Base-by-base conservation (phyloP, 64 coral and sea anemone species). In the Montipora foliosa region DNA sequence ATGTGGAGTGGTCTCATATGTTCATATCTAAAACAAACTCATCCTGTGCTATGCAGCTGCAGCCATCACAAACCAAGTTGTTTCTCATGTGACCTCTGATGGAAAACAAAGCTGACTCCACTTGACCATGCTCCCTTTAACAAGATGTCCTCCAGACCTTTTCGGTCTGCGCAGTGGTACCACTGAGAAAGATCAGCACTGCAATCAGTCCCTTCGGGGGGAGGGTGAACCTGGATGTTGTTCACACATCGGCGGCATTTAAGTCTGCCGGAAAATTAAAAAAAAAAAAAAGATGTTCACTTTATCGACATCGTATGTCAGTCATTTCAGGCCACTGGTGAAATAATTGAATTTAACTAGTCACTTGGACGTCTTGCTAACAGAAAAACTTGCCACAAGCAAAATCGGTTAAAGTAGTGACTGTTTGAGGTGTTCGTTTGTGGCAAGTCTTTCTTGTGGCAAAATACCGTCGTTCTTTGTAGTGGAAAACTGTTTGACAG, bases 211-310 rank as follows among this genome's bases (percentile, higher is more conserved):
- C 91, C 94, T 67, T 98, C 83, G n/a, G 91, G 71, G 25, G 94
- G 94, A 82, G 83, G 82, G 55, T 88, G 81, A 13, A 96, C 97
- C 84, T 98, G 97, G 90, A 95, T 96, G 20, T 94, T 96, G 70
- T 98, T 98, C 22, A 98, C 94, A 94, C 97, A 98, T 76, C 97
- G 91, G 44, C 87, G 92, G n/a, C 94, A 98, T 77, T 93, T 98
- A 82, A 95, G 95, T 80, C 93, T 98, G 61, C 61, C 61, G 14
- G 61, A 64, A 64, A 0, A 16, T 4, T n/a, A n/a, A n/a, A n/a
- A n/a, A 29, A 64, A 64, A 64, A 0, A 64, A 64, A 16, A 12
- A 11, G 13, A 55, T 55, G 37, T 37, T 37, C 37, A 37, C 37
- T 37, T 37, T 37, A 37, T 37, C 37, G 37, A 37, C 0, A 37